Conservation (phyloP, 2,797 vertebrate species). For the Falco novaeseelandiae region DNA sequence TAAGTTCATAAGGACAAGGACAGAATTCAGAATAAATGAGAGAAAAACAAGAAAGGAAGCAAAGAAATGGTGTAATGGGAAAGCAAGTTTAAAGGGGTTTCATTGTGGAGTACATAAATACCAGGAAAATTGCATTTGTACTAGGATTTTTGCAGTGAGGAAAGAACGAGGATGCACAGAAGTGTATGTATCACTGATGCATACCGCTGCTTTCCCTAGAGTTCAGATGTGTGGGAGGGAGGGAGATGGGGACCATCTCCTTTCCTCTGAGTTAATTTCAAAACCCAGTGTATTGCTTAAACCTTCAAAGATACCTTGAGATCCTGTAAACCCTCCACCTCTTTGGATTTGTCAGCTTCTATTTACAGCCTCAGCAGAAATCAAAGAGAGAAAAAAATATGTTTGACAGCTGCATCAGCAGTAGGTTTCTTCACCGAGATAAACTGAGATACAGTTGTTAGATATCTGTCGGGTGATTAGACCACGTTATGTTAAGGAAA, state of each 20-base stretch:
- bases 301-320: background rate
- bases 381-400: conserved; percentile 14
- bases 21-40: background rate
- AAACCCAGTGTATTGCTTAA: background rate
- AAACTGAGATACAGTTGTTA: conserved; percentile 14
- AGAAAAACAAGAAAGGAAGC: background rate
- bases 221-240: background rate
- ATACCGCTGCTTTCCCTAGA: background rate
- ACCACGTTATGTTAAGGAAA: background rate
- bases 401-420: conserved; percentile 48
- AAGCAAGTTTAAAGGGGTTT: background rate
- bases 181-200: background rate
- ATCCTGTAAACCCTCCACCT: background rate
- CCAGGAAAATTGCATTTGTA: background rate
- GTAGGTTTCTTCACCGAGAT: conserved; percentile 38
- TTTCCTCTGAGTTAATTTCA: background rate
- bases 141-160: background rate
- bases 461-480: background rate
- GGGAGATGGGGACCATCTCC: background rate
- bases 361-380: conserved; percentile 44
- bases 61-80: background rate
- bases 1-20: background rate
- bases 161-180: background rate
- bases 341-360: conserved; percentile 45
- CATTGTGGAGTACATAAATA: background rate